Evolutionary conservation across 2,113 vertebrate genomes (phyloP).

Genomic region (Plectropomus leopardus): DNA sequence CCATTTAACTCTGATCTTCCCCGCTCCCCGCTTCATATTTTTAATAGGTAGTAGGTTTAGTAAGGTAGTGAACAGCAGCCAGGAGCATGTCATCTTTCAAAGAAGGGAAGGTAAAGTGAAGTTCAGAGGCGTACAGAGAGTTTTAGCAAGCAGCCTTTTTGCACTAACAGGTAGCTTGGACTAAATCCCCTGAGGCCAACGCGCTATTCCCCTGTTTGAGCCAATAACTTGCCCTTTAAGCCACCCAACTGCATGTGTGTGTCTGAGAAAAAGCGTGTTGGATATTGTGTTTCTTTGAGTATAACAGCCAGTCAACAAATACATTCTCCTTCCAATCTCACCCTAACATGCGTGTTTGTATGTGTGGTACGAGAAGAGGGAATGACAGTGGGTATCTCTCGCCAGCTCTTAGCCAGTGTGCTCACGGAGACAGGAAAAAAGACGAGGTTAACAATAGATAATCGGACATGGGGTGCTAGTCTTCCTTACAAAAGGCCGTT

Average conservation of each 20-base stretch:
- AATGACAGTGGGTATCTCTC: constrained; percentile 12
- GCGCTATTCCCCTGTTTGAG: constrained; percentile 68
- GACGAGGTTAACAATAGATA: constrained; percentile 80
- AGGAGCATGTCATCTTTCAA: constrained; percentile 40
- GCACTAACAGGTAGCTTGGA: constrained; percentile 46
- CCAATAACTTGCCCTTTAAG: constrained; percentile 64
- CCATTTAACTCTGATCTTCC: background rate
- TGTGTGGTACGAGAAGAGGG: constrained; percentile 26
- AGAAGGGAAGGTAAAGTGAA: constrained; percentile 41
- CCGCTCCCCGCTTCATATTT: background rate
- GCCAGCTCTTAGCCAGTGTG: constrained; percentile 25
- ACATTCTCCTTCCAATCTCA: constrained; percentile 12
- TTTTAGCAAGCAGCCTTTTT: constrained; percentile 46
- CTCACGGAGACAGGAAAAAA: constrained; percentile 34
- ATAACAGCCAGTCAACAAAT: constrained; percentile 47
- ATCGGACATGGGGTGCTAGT: constrained; percentile 78
- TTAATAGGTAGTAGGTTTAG: too few relatives aligned
- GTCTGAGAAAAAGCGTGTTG: background rate
- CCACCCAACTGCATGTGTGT: constrained; percentile 22
- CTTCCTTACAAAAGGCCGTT: constrained; percentile 80
- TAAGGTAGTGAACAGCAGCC: constrained; percentile 29
- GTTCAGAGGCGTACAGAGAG: constrained; percentile 9
- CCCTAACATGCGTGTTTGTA: constrained; percentile 28
- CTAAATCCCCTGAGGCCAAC: constrained; percentile 62
- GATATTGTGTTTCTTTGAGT: constrained; percentile 45